Evolutionary conservation across 2,797 vertebrate species (phyloP).

Genomic region (Argyrosomus regius): DNA sequence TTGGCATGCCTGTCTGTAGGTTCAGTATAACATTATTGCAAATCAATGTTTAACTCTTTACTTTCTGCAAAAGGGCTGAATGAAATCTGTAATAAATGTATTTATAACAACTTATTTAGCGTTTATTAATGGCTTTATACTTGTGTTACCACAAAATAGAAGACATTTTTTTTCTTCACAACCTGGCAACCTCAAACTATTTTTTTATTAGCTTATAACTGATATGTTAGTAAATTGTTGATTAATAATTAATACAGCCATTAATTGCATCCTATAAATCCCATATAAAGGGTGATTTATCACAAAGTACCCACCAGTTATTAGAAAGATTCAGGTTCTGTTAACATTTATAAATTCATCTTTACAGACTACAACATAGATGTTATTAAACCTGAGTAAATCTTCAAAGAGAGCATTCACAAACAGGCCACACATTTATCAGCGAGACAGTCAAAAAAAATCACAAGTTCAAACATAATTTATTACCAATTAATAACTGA

Average conservation of each 20-base stretch:
- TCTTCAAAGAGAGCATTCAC: background rate
- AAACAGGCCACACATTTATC: constrained; percentile 8
- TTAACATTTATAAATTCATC: constrained; percentile 9
- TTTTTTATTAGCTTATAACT: background rate
- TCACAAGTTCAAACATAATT: constrained; percentile 15
- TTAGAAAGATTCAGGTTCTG: constrained; percentile 19
- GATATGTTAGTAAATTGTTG: background rate
- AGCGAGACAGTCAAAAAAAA: background rate
- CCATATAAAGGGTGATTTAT: background rate
- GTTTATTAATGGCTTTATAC: background rate
- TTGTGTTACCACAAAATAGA: background rate
- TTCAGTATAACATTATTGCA: background rate
- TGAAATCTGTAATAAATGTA: background rate
- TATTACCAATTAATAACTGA: constrained; percentile 1
- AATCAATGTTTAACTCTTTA: background rate
- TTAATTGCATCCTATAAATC: background rate
- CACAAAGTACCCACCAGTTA: background rate
- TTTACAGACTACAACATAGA: constrained; percentile 5
- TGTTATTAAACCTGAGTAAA: constrained; percentile 12
- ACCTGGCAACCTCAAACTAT: background rate
- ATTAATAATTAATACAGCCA: background rate
- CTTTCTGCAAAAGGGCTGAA: background rate
- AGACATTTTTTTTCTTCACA: background rate
- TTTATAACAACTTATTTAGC: background rate
- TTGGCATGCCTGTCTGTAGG: too few relatives aligned